Base-by-base conservation (phyloP, 2,797 vertebrate species). In the Leontopithecus rosalia region DNA sequence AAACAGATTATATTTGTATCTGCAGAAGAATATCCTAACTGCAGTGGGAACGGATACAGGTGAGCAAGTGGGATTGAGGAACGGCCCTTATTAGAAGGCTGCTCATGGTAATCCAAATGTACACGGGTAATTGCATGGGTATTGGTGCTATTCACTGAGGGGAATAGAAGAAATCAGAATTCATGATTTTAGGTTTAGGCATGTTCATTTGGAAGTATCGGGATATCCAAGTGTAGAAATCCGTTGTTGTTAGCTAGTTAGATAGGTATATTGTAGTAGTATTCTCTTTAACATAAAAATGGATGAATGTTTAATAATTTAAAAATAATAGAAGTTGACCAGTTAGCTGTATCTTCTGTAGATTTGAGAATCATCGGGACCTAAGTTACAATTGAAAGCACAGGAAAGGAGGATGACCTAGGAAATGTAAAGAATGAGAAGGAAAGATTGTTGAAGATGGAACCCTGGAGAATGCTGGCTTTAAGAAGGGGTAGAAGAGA, bases 1-100 rank as follows among this genome's bases (percentile, higher is more conserved):
- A n/a, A 67, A 76, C 75, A 93, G 26, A 67, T 95, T 57, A 83
- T 14, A 76, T 94, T 96, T 95, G 20, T 91, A 50, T 93, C 20
- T 94, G 15, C n/a, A 70, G 58, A 95, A 91, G 48, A 86, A 52
- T 88, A 88, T 76, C 83, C 52, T 88, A 6, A 43, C 72, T 90
- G 13, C 83, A 64, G 6, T 89, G 58, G 83, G 20, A 95, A 67
- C 83, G 64, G 55, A 61, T 90, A 70, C 33, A 77, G 57, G n/a
- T 79, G 41, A 96, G 50, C 43, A 83, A n/a, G 36, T 77, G 26
- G 30, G 11, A 41, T 41, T 77, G 58, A 90, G 52, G 46, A 93
- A 39, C 82, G 52, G 67, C 46, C 46, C n/a, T 14, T 79, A n/a
- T 64, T 64, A 73, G 43, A 91, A 73, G 83, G 9, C 39, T 84